These are phyloP conservation scores for Gypaetus barbatus DNA, from an alignment of 2,797 vertebrate genomes.

Conservation along the genomic window DNA sequence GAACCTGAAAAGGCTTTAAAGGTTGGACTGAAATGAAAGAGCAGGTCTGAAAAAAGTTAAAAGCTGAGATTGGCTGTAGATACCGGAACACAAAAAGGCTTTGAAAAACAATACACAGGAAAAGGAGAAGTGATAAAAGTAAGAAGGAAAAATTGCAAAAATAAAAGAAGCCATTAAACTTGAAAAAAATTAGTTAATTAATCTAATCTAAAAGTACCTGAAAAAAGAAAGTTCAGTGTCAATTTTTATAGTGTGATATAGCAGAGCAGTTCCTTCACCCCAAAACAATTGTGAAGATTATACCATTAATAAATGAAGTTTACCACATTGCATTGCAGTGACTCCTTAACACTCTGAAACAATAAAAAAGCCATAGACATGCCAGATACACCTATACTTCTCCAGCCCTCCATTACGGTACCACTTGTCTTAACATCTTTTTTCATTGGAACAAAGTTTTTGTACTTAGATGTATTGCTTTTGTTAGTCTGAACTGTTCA, in stretches of 20 bases:
- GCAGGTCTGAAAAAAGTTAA: not conserved
- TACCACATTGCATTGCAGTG: not conserved
- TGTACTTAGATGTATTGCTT: not conserved
- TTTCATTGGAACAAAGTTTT: not conserved
- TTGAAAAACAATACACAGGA: not conserved
- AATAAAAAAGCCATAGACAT: not conserved
- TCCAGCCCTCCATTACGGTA: not conserved
- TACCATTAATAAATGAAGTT: not conserved
- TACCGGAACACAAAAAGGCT: not conserved
- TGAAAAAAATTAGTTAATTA: not conserved
- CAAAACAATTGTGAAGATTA: not conserved
- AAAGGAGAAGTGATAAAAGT: not conserved
- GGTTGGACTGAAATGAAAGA: not conserved
- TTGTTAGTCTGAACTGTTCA: not conserved
- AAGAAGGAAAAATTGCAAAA: not conserved
- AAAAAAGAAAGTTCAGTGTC: not conserved
- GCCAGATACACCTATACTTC: not conserved
- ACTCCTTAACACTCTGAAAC: not conserved
- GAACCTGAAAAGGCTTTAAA: not conserved
- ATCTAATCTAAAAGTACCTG: not conserved
- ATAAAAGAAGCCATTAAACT: not conserved
- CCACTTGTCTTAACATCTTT: not conserved
- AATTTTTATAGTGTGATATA: not conserved
- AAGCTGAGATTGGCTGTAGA: not conserved
- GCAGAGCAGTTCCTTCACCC: not conserved